Conservation (phyloP, 2,797 vertebrate species). For the Chromobotia macracanthus region DNA sequence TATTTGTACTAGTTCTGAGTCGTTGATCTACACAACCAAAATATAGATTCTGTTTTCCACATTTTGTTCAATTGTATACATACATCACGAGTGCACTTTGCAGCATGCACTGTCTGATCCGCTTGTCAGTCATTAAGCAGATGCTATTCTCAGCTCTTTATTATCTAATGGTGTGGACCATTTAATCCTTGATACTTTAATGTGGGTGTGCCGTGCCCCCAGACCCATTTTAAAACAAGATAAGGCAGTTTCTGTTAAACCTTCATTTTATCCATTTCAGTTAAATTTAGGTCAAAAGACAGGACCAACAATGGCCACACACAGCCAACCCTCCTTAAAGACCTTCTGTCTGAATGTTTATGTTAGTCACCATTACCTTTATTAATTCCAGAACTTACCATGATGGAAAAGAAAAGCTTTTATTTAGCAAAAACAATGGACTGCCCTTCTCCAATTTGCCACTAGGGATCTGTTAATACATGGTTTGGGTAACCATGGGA, state of each 20-base stretch:
- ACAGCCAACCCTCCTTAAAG: no score
- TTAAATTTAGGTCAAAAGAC: no score
- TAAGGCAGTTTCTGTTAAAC: background rate
- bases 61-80: background rate
- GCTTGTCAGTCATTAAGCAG: conserved; percentile 14
- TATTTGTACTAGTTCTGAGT: background rate
- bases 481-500: background rate
- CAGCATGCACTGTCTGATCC: background rate
- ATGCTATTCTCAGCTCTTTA: conserved; percentile 26
- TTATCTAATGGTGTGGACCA: conserved; percentile 29
- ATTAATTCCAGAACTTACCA: background rate
- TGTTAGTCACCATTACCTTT: background rate
- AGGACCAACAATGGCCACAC: no score
- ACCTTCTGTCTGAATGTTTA: no score
- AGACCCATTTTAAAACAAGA: background rate
- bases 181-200: conserved; percentile 33
- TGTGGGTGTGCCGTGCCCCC: background rate
- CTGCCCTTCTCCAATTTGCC: background rate
- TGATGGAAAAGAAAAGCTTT: background rate
- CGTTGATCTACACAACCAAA: background rate
- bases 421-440: background rate
- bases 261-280: no score
- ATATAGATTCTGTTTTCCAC: background rate
- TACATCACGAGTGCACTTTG: background rate
- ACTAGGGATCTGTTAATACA: background rate